Base-by-base conservation (phyloP, 2,113 vertebrate genomes). In the Paradoxurus hermaphroditus region DNA sequence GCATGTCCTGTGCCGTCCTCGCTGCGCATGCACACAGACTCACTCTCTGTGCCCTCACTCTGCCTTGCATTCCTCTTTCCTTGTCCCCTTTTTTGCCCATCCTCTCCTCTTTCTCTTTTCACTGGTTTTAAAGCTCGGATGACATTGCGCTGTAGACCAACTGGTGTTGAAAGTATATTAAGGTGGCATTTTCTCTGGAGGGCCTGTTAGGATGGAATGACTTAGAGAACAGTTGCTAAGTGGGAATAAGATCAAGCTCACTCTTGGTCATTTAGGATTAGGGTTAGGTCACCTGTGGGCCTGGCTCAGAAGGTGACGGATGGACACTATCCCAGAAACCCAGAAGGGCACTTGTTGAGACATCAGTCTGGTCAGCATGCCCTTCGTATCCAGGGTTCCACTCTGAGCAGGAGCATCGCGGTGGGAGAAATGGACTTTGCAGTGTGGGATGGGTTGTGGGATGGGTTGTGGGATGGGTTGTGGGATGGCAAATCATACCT, bases 61-160 rank as follows among this genome's bases (percentile, higher is more conserved):
- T 15, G 39, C 34, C 51, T 44, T 65, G 15, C 4, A 0, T 36
- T 46, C 36, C 56, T 65, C 13, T 21, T 25, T 51, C 14, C 53
- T 34, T 36, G 3, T 51, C 56, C 78, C 46, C 51, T 59, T 21
- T 39, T 70, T 25, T 85, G 82, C 90, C n/a, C n/a, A 3, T 49
- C 19, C 18, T 63, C 72, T 39, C 29, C 29, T 3, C 7, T 59
- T 34, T 65, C 56, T 90, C 95, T 90, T 97, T 88, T 94, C 82
- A 91, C 12, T 96, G 13, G 79, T 86, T 90, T 75, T 34, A 56
- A 9, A 34, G 59, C 49, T 77, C 8, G 0, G 7, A 9, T 59
- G 53, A 25, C 23, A 18, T 10, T 1, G 9, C n/a, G 8, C 36
- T 46, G 1, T 56, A 75, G 23, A 44, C 3, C 31, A 70, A 7